Evolutionary conservation across 2,888 invertebrate genomes (phyloP), one percentile per base, ranked within the genome.

Genomic region (Luperina nickerlii): DNA sequence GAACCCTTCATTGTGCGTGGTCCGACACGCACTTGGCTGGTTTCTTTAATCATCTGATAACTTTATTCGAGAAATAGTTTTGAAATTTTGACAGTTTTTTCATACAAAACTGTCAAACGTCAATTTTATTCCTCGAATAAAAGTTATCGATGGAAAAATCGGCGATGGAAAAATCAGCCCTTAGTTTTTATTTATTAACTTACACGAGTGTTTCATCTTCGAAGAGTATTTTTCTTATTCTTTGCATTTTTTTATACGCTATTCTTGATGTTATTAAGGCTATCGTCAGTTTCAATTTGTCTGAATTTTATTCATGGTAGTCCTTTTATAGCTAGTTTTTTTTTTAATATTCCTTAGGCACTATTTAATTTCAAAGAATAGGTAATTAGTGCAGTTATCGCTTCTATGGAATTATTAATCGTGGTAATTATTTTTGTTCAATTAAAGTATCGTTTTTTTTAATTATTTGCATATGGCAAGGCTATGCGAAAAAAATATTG

Each of bases 361-460:
- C 27, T 45, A 65, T 80, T 60, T 15, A 2, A 57, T n/a, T 81
- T 45, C 2, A 68, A 62, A 81, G 11, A 45, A n/a, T 13, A 38
- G 13, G 15, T 67, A 68, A 82, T 82, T 54, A 62, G 45, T 15
- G 27, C 82, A 57, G 4, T 32, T 81, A 38, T 42, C 27, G n/a
- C 24, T 48, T 48, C 7, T 2, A 15, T 13, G 27, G 42, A 79
- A 79, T 62, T 18, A 51, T 51, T 38, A 48, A 63, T 62, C 18
- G 18, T 24, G 27, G n/a, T 51, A 75, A 75, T 60, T 74, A 60
- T 11, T 45, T 32, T 42, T n/a, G 2, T 32, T 32, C 27, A 54
- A 57, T 74, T 18, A 48, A 68, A 27, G 9, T 68, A 20, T 38
- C 0, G 11, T 7, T 66, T 67, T n/a, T 72, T 42, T 27, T 57